Evolutionary conservation across 1,140 invertebrate genomes (phyloP), one percentile per base, ranked within the genome.

Genomic region (Orussus abietinus): DNA sequence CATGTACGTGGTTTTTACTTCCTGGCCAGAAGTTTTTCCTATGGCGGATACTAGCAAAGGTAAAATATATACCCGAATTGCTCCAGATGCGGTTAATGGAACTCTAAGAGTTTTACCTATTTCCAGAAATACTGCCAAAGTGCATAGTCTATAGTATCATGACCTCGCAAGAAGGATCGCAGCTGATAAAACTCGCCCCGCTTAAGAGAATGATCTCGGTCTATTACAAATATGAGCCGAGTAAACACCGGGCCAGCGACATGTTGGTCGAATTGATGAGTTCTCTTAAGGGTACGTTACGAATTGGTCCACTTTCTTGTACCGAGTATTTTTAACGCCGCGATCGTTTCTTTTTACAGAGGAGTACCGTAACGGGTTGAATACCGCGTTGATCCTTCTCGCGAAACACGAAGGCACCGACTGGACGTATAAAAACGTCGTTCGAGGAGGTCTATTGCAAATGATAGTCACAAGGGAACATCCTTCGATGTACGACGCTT

Each of bases 1-100:
- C 26, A 51, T 74, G 21, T 53, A 62, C 22, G 47, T 42, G 2
- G 51, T 58, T 26, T 35, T 72, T 1, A 55, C 45, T 15, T 57
- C 46, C 30, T 74, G 71, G 71, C 53, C 69, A 18, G 69, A 72
- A 59, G 47, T 70, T 26, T 45, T 74, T 14, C 69, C 67, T 2
- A 56, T 49, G 26, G 52, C 53, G 36, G 48, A 55, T 13, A 20
- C 47, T 7, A 45, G 38, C 7, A 44, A 43, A 36, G 53, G 61
- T 66, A 51, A 49, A 34, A 12, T 35, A 39, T 33, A 43, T 45
- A 43, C 30, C 33, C 38, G n/a, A 3, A 28, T 34, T 45, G 20
- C 22, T 29, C 22, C 37, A 20, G 26, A 33, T 47, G 18, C 6
- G 10, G 28, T 37, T 5, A 22, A 35, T 17, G 18, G 11, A 41